Percentiles rank a stretch among this genome's conserved stretches.
Evolutionary conservation across 2,113 vertebrate genomes (phyloP).

Genomic region (Sterrhoptilus dennistouni): DNA sequence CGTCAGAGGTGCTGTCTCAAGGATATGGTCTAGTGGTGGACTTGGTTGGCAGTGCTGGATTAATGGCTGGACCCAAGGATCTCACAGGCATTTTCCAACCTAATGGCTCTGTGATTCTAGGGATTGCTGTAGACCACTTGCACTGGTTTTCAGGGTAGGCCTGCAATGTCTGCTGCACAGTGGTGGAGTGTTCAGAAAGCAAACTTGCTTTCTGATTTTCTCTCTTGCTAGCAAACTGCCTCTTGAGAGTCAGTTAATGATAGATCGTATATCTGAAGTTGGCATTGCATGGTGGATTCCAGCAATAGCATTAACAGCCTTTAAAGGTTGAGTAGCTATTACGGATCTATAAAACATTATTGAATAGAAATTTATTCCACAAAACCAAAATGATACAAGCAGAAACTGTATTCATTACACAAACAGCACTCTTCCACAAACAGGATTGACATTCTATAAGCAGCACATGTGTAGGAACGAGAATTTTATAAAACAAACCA

Average conservation of each 20-base stretch:
- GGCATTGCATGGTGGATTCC: background rate
- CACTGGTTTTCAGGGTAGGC: background rate
- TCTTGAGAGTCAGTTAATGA: slow-evolving; percentile 15
- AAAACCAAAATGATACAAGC: background rate
- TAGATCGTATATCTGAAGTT: background rate
- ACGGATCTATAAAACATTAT: slow-evolving; percentile 45
- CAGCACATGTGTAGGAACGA: background rate
- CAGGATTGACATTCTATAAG: slow-evolving; percentile 34
- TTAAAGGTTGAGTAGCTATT: slow-evolving; percentile 39
- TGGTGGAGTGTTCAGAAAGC: background rate
- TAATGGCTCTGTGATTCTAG: background rate
- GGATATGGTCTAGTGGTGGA: background rate
- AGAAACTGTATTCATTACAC: slow-evolving; percentile 21
- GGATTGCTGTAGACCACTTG: background rate
- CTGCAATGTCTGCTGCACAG: background rate
- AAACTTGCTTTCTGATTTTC: background rate
- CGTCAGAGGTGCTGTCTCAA: background rate
- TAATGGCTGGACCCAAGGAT: background rate
- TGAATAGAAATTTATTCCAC: slow-evolving; percentile 21
- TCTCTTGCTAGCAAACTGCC: background rate
- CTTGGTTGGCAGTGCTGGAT: background rate
- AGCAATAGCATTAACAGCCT: slow-evolving; percentile 10
- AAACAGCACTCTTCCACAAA: background rate
- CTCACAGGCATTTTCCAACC: background rate
- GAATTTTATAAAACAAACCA: slow-evolving; percentile 28